Percentiles rank a stretch among this genome's conserved stretches.
Conservation (phyloP, 2,888 invertebrate genomes). For the Boloria euphrosyne region DNA sequence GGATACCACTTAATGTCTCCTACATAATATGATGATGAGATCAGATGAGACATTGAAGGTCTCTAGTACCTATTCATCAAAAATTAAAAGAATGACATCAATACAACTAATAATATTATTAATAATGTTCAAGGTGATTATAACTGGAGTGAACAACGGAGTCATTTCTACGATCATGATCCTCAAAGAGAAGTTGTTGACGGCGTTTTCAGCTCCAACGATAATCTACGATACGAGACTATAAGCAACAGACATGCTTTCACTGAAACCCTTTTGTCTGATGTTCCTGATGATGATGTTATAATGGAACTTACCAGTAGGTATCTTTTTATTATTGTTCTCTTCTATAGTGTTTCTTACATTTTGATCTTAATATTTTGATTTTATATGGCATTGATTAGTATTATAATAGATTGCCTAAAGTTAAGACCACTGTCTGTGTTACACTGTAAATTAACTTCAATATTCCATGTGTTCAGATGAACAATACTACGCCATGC, state of each 20-base stretch:
- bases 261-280: constrained; percentile 13
- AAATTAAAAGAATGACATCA: not conserved
- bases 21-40: not conserved
- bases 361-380: too few relatives aligned
- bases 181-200: not conserved
- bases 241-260: constrained; percentile 6
- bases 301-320: constrained; percentile 22
- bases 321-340: not conserved
- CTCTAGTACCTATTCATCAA: not conserved
- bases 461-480: constrained; percentile 47
- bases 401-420: too few relatives aligned
- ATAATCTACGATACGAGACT: not conserved
- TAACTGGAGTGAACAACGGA: not conserved
- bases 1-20: not conserved
- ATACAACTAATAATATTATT: not conserved
- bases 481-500: constrained; percentile 71
- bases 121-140: not conserved
- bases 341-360: too few relatives aligned
- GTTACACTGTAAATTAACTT: too few relatives aligned
- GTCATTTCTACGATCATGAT: not conserved
- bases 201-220: not conserved
- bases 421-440: too few relatives aligned
- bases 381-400: too few relatives aligned
- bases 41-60: too few relatives aligned
- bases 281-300: constrained; percentile 8